Base-by-base conservation (phyloP, 92 coral and sea anemone genomes). In the Bergia sp. region DNA sequence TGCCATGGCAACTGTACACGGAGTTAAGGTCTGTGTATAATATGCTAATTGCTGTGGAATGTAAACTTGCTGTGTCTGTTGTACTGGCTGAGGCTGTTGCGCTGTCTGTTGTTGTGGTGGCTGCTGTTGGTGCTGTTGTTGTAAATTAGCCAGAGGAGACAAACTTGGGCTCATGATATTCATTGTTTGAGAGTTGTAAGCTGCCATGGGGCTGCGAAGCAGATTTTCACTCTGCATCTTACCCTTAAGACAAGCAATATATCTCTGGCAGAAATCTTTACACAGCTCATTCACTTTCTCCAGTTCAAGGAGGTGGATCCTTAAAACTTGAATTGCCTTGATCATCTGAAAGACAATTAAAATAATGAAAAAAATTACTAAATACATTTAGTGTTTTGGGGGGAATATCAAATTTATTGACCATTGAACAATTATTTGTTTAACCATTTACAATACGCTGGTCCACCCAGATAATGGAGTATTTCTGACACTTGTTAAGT, bases 251-350 rank as follows among this genome's bases (percentile, higher is more conserved):
- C 99, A 97, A 55, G 98, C 98, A 90, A 97, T 97, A 86, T 97
- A 97, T n/a, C 99, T 85, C 85, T 97, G 99, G 83, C 99, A 97
- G 79, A 97, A 97, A 88, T 97, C 99, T 88, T 97, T 97, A 79
- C 99, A 97, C 44, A 97, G 94, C 76, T 97, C 99, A 88, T 97
- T 97, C 44, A 97, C 99, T 86, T 97, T 97, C 89, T 97, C 99
- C 18, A 97, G 93, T 80, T 97, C 99, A 78, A 97, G 90, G 16
- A 97, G 93, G 74, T 97, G 99, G 23, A 97, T 95, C 78, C 98
- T 92, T 37, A 97, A 91, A 7, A 97, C 99, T 78, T 95, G 99
- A 71, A 97, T 97, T 69, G 99, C 99, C 79, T 97, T 97, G 73
- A 97, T 94, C 94, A 97, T 97, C 99, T 97, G 89, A 69, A 87